These are phyloP conservation scores for Heliothis virescens DNA, from an alignment of 1,140 invertebrate genomes.

Conservation along the genomic window DNA sequence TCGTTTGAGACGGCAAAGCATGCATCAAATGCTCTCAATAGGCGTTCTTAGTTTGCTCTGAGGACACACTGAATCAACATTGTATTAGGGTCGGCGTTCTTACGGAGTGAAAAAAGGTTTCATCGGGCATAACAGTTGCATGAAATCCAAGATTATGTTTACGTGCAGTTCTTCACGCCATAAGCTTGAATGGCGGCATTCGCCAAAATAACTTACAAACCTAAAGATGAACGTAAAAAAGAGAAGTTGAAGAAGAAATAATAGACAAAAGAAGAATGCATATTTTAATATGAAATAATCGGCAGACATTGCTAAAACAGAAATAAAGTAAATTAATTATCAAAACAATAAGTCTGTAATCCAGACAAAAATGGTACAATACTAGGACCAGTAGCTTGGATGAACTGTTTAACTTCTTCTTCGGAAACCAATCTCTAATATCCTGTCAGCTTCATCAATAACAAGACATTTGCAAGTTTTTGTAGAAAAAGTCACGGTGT, in stretches of 20 bases:
- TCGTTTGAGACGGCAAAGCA: too few relatives aligned
- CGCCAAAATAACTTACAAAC: too few relatives aligned
- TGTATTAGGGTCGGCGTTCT: constrained; percentile 98
- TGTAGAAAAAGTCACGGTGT: constrained; percentile 97
- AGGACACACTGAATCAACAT: constrained; percentile 99
- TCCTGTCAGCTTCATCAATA: constrained; percentile 99
- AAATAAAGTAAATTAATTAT: background rate
- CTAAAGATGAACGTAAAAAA: too few relatives aligned
- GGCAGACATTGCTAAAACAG: too few relatives aligned
- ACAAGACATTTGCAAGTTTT: constrained; percentile 98
- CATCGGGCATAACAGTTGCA: background rate
- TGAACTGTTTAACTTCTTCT: constrained; percentile 99
- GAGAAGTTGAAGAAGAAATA: too few relatives aligned
- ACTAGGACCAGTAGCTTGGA: constrained; percentile 98
- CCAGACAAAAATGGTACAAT: constrained; percentile 81
- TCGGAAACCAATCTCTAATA: constrained; percentile 99
- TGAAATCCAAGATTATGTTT: too few relatives aligned
- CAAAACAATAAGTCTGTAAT: too few relatives aligned
- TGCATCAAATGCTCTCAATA: too few relatives aligned
- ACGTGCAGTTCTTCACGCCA: too few relatives aligned
- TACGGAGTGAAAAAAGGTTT: constrained; percentile 60
- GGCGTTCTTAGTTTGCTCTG: constrained; percentile 97
- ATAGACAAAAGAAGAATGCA: background rate
- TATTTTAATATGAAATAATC: too few relatives aligned
- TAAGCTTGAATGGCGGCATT: too few relatives aligned